A percentile compares a stretch with the other conserved stretches of the same genome.
phyloP scores from a whole-genome alignment of 2,113 vertebrate genomes.

The Anguilla japonica region DNA sequence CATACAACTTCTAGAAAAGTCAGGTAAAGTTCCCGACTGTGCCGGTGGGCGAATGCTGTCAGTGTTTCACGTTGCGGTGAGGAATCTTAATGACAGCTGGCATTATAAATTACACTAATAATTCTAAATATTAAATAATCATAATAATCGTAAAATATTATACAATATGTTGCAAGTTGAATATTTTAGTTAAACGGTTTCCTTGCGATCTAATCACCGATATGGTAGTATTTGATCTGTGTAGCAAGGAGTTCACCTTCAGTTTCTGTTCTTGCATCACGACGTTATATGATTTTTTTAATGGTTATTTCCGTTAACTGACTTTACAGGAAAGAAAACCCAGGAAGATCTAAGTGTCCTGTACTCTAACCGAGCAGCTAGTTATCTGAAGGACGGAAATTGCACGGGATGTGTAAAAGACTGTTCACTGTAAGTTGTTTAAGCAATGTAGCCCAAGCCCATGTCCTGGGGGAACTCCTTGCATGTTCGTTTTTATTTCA shows the following conservation, averaged over 20 bases:
- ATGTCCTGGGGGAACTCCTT: background rate
- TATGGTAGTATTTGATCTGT: no score
- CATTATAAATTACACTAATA: no score
- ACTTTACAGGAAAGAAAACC: conserved; percentile 61
- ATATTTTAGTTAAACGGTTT: no score
- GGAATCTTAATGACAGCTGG: no score
- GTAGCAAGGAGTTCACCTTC: no score
- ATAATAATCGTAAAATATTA: no score
- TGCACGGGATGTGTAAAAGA: conserved; percentile 85
- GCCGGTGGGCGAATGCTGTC: background rate
- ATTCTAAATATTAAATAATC: no score
- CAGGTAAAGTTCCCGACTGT: conserved; percentile 58
- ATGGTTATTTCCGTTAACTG: conserved; percentile 15
- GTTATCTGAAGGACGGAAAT: conserved; percentile 85
- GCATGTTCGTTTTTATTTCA: background rate
- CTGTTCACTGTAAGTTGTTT: conserved; percentile 75
- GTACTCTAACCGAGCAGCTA: conserved; percentile 86
- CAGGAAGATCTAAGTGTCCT: conserved; percentile 80
- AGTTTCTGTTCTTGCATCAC: no score
- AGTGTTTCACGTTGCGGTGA: background rate
- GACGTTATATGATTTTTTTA: no score
- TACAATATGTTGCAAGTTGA: no score
- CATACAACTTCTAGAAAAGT: conserved; percentile 71
- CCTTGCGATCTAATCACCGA: no score
- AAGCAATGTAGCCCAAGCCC: background rate